Conservation (phyloP, 2,888 invertebrate species). For the Drosophila longiperda region DNA sequence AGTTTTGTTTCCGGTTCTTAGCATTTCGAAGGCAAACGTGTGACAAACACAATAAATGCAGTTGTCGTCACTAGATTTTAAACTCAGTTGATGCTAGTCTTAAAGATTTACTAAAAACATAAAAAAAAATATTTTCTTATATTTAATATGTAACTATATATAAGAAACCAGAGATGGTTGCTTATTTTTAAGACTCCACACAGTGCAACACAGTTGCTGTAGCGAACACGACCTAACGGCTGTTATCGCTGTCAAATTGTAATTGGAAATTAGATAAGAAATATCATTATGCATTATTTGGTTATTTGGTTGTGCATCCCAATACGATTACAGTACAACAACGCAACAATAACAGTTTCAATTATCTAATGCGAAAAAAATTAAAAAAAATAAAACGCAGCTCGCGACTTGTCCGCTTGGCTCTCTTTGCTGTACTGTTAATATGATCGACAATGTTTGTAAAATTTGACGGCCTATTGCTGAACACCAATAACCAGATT, state of each 20-base stretch:
- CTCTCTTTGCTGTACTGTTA: not conserved
- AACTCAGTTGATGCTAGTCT: not conserved
- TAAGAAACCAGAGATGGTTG: not conserved
- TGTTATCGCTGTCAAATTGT: conserved; percentile 48
- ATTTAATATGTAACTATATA: not conserved
- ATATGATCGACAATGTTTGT: conserved; percentile 1
- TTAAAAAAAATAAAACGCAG: not conserved
- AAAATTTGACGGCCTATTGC: conserved; percentile 13
- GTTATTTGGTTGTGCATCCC: conserved; percentile 8
- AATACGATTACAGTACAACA: not conserved
- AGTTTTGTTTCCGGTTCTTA: conserved; percentile 34
- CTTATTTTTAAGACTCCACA: not conserved
- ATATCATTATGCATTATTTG: conserved; percentile 10
- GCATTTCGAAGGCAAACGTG: not conserved
- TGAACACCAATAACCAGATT: conserved; percentile 30
- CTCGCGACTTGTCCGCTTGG: not conserved
- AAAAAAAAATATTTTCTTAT: not conserved
- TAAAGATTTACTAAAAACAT: not conserved
- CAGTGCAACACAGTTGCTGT: not conserved
- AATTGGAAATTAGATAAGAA: conserved; percentile 42
- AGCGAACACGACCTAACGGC: conserved; percentile 35
- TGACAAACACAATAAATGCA: not conserved
- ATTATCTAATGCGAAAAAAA: not conserved
- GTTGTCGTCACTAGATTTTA: not conserved
- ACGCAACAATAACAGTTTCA: conserved; percentile 18